Conservation (phyloP, 2,888 invertebrate genomes). For the Gari tellinella region DNA sequence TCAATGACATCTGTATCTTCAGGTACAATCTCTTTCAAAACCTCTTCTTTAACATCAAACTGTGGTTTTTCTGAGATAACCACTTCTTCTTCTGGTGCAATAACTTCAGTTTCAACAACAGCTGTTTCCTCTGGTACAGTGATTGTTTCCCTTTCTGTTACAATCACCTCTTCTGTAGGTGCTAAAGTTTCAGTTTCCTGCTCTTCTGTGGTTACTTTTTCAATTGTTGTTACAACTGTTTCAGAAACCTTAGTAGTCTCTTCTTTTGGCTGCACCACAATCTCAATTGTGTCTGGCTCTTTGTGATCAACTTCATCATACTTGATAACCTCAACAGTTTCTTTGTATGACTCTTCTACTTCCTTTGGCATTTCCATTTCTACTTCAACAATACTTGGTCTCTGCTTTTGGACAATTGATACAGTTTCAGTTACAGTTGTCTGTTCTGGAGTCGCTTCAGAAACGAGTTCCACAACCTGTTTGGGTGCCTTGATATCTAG, state of each 20-base stretch:
- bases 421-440: conserved; percentile 21
- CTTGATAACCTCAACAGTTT: conserved; percentile 30
- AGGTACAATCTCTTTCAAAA: conserved; percentile 5
- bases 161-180: conserved; percentile 59
- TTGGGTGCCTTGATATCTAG: background rate
- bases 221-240: background rate
- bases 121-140: conserved; percentile 44
- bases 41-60: conserved; percentile 9
- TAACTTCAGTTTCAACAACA: conserved; percentile 30
- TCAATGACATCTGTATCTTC: conserved; percentile 5
- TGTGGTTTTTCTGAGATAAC: conserved; percentile 52
- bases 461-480: background rate
- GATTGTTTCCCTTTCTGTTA: conserved; percentile 60
- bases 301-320: conserved; percentile 17
- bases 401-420: no score
- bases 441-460: background rate
- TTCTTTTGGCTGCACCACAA: conserved; percentile 34
- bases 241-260: conserved; percentile 13
- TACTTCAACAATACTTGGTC: conserved; percentile 6
- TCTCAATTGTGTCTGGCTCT: conserved; percentile 28
- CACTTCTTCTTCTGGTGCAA: conserved; percentile 37
- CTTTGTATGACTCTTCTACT: conserved; percentile 15
- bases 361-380: conserved; percentile 8
- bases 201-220: background rate
- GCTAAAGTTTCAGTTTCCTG: conserved; percentile 43